Evolutionary conservation across 2,797 vertebrate species (phyloP).

Genomic region (Nothura maculosa): DNA sequence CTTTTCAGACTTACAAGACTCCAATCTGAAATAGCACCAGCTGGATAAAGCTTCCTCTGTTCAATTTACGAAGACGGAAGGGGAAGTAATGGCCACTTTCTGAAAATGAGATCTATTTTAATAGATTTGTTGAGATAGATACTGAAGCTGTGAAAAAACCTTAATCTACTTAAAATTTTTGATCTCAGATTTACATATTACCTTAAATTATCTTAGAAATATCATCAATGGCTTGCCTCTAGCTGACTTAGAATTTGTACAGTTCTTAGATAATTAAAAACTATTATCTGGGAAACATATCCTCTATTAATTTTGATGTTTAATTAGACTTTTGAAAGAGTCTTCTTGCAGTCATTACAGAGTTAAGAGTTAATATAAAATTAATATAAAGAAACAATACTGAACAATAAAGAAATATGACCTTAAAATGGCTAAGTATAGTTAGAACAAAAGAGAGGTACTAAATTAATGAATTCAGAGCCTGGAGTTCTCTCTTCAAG

Average conservation of each 20-base stretch:
- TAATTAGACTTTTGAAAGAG: background rate
- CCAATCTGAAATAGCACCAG: background rate
- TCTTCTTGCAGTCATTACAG: background rate
- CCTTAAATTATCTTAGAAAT: background rate
- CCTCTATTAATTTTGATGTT: background rate
- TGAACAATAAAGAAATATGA: background rate
- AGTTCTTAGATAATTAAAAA: background rate
- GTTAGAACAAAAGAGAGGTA: background rate
- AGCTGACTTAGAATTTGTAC: background rate
- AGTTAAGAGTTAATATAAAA: no score
- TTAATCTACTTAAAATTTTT: background rate
- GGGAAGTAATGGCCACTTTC: background rate
- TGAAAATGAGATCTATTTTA: background rate
- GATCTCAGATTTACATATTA: background rate
- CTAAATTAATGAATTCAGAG: background rate
- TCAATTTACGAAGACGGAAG: background rate
- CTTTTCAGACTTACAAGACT: background rate
- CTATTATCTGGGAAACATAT: background rate
- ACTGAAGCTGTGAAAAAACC: background rate
- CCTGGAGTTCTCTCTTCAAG: background rate
- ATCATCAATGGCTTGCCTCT: background rate
- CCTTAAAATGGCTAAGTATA: background rate
- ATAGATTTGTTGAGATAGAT: background rate
- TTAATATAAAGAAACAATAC: background rate
- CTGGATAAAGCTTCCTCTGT: background rate